These are phyloP conservation scores for Cryptoprocta ferox DNA, from an alignment of 2,797 vertebrate species.

Conservation along the genomic window DNA sequence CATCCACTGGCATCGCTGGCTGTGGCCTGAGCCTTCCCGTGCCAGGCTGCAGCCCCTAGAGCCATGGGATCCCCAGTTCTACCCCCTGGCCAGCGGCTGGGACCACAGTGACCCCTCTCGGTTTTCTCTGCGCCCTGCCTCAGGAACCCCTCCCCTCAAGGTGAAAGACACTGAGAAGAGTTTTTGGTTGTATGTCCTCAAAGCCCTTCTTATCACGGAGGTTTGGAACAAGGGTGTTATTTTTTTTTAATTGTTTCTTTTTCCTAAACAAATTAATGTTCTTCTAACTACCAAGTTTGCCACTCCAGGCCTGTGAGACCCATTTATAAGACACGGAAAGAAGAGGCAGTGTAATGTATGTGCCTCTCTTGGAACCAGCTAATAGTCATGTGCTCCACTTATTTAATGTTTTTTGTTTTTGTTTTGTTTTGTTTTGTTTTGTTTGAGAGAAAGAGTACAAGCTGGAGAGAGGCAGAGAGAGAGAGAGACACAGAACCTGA, in stretches of 20 bases:
- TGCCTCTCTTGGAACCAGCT: background rate
- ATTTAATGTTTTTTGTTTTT: background rate
- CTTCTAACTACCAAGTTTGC: background rate
- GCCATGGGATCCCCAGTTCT: background rate
- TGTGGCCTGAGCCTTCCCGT: too few species aligned
- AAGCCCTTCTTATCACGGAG: background rate
- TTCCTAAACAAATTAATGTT: background rate
- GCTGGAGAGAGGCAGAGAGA: too few species aligned
- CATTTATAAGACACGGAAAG: background rate
- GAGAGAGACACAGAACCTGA: too few species aligned
- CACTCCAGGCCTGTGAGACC: background rate
- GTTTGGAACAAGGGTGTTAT: background rate
- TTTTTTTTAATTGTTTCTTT: background rate
- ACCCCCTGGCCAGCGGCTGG: background rate
- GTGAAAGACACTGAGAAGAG: background rate
- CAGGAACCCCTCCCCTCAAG: background rate
- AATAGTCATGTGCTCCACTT: background rate
- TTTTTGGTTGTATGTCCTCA: background rate
- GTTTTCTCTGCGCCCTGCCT: background rate
- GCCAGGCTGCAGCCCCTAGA: background rate
- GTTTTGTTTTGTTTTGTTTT: too few species aligned
- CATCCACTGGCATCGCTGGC: fast-evolving
- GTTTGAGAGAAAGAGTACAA: too few species aligned
- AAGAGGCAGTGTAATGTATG: background rate
- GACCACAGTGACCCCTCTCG: background rate